Evolutionary conservation across 2,888 invertebrate genomes (phyloP), one percentile per base, ranked within the genome.

Genomic region (Megalurothrips usitatus): DNA sequence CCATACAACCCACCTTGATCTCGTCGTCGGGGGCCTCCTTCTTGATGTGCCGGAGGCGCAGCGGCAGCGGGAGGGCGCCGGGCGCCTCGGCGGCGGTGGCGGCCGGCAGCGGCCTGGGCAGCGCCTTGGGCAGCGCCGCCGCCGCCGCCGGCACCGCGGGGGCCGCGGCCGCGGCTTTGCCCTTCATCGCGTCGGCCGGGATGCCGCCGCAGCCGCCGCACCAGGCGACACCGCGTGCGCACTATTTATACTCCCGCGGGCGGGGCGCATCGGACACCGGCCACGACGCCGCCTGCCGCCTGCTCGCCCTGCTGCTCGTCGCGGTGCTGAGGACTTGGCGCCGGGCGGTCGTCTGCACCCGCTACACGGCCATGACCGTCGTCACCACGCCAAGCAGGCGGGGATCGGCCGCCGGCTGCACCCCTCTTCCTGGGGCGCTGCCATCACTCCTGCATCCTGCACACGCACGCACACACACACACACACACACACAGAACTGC

Each of bases 1-100:
- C 12, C 4, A 63, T n/a, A 8, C n/a, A 23, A 75, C 68, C 12
- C 26, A 75, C 68, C 23, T 75, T 75, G 12, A 75, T 75, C 26
- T 75, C 68, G 68, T 75, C 68, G 68, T 75, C 68, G 23, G 68
- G 23, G 12, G 68, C 23, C 68, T 75, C 68, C 68, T 75, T 75
- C 68, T 75, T 75, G 68, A 75, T 75, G 68, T 75, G 68, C 68
- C 68, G 23, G 23, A 52, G 52, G 52, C 23, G n/a, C 9, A 75
- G 68, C 1, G 19, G 58, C 14, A 58, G 58, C 14, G 58, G 58
- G n/a, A 6, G 2, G 34, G 6, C 14, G 10, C 14, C 17, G 68
- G 26, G 26, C 23, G 68, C 19, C 68, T 75, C 68, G 8, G 68
- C 68, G 8, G 68, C 23, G 11, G 68, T 68, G 68, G 68, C 68